Evolutionary conservation across 2,797 vertebrate species (phyloP).

Genomic region (Knipowitschia caucasica): DNA sequence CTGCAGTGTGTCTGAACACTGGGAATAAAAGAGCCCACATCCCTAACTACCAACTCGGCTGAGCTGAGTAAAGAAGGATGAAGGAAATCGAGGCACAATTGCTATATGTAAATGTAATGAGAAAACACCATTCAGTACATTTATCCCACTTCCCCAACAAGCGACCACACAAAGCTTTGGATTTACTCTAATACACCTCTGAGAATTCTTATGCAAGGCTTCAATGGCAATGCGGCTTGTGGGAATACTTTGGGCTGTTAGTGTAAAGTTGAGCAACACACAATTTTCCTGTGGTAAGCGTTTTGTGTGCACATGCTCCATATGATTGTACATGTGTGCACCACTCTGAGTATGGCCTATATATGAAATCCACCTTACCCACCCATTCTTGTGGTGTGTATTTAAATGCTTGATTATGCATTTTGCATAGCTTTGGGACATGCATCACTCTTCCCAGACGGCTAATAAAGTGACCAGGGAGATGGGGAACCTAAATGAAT

Average conservation of each 20-base stretch:
- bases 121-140: constrained; percentile 40
- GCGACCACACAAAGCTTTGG: constrained; percentile 33
- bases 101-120: constrained; percentile 60
- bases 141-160: constrained; percentile 37
- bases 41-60: constrained; percentile 24
- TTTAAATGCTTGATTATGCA: constrained; percentile 80
- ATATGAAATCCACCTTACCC: constrained; percentile 34
- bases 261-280: constrained; percentile 47
- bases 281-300: constrained; percentile 59
- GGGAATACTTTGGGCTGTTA: constrained; percentile 55
- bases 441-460: constrained; percentile 74
- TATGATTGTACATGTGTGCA: constrained; percentile 29
- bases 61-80: constrained; percentile 25
- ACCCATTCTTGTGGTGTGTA: constrained; percentile 55
- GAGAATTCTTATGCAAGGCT: constrained; percentile 54
- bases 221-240: constrained; percentile 41
- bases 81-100: constrained; percentile 45
- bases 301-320: constrained; percentile 38
- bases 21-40: constrained; percentile 54
- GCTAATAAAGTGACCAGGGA: constrained; percentile 78
- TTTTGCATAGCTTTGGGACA: constrained; percentile 77
- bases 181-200: constrained; percentile 53
- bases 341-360: constrained; percentile 25
- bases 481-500: constrained; percentile 73
- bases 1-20: constrained; percentile 44